Evolutionary conservation across 2,797 vertebrate species (phyloP).

Genomic region (Labeo calbasu): DNA sequence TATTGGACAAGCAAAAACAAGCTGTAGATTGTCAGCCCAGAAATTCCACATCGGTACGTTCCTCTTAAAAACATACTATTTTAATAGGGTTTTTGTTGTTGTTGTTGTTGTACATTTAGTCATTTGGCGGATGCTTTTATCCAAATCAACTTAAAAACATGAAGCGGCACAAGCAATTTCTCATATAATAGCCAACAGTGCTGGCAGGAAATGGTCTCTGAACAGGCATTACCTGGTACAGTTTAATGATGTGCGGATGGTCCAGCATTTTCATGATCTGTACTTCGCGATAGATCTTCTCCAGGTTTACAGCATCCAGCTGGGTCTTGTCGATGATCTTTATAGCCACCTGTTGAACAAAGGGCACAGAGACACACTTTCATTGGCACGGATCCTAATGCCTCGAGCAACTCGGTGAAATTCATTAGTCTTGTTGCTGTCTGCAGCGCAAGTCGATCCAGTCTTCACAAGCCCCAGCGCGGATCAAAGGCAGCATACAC

Average conservation of each 20-base stretch:
- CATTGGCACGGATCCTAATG: slow-evolving; percentile 36
- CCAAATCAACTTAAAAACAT: neutral
- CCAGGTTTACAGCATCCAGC: slow-evolving; percentile 94
- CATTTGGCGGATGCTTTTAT: slow-evolving; percentile 3
- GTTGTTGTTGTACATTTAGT: neutral
- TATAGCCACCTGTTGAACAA: slow-evolving; percentile 90
- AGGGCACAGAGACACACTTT: slow-evolving; percentile 46
- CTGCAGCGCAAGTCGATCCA: slow-evolving; percentile 27
- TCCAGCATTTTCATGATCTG: slow-evolving; percentile 99
- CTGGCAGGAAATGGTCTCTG: neutral
- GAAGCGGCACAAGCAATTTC: no score
- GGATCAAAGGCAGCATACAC: slow-evolving; percentile 42
- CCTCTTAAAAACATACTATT: neutral
- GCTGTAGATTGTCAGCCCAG: neutral
- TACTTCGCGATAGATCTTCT: slow-evolving; percentile 98
- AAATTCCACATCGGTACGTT: neutral
- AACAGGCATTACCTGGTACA: slow-evolving; percentile 89
- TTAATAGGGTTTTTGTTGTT: neutral
- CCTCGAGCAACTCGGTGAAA: slow-evolving; percentile 23
- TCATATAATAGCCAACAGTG: neutral
- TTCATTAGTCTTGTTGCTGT: slow-evolving; percentile 32
- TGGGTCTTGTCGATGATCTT: slow-evolving; percentile 99
- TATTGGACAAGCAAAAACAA: neutral
- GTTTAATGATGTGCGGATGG: slow-evolving; percentile 97
- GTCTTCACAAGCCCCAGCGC: slow-evolving; percentile 6